phyloP scores from a whole-genome alignment of 2,888 invertebrate genomes.

The Ecliptopera silaceata region DNA sequence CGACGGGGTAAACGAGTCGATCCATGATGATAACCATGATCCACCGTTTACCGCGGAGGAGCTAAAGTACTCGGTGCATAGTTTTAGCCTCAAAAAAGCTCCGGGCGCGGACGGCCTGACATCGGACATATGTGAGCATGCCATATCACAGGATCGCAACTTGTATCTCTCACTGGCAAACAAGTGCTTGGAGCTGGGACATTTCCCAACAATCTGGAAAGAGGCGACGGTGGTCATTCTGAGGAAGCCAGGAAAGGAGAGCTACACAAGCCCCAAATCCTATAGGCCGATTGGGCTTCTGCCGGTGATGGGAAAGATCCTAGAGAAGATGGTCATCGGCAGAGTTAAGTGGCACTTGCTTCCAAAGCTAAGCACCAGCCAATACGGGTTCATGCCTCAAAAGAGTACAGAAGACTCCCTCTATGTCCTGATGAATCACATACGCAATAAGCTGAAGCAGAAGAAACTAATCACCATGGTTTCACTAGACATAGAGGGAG shows the following conservation, averaged over 20 bases:
- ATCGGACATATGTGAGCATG: constrained; percentile 22
- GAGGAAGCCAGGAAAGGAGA: neutral
- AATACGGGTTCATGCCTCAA: no score
- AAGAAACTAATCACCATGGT: no score
- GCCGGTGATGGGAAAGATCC: constrained; percentile 31
- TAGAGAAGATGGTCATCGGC: constrained; percentile 1
- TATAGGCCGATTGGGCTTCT: constrained; percentile 38
- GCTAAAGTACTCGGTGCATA: constrained; percentile 2
- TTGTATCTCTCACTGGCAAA: constrained; percentile 10
- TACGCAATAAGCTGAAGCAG: neutral
- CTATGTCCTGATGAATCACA: constrained; percentile 1
- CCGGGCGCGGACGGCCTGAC: constrained; percentile 22
- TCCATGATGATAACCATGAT: constrained; percentile 12
- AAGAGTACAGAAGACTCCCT: constrained; percentile 15
- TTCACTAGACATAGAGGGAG: no score
- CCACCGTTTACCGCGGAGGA: constrained; percentile 30
- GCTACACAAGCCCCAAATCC: constrained; percentile 26
- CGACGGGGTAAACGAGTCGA: constrained; percentile 9
- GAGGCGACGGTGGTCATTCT: constrained; percentile 10
- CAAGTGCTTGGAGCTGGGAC: constrained; percentile 26
- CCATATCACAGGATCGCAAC: constrained; percentile 23
- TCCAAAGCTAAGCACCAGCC: neutral
- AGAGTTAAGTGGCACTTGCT: constrained; percentile 1
- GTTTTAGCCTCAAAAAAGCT: constrained; percentile 33
- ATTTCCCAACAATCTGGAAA: constrained; percentile 25